Conservation (phyloP, 2,888 invertebrate genomes). For the Leucophenga montana region DNA sequence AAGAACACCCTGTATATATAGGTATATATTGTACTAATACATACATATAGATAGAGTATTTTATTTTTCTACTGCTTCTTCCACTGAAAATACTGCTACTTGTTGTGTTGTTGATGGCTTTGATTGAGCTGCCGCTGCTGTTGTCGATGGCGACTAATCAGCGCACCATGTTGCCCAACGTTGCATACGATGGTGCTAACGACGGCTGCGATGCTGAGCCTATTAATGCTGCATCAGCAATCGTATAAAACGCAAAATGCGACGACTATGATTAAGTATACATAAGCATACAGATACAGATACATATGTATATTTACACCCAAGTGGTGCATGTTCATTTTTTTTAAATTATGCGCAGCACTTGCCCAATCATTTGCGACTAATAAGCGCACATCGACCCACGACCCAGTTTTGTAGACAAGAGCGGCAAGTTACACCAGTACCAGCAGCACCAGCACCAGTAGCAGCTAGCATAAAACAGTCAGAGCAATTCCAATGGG, state of each 20-base stretch:
- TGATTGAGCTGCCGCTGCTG: neutral
- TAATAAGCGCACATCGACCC: neutral
- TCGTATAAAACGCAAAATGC: conserved; percentile 10
- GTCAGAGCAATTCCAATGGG: neutral
- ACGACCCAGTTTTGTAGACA: neutral
- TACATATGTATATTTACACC: neutral
- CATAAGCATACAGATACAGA: neutral
- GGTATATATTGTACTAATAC: no score
- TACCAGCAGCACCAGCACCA: neutral
- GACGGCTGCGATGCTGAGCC: neutral
- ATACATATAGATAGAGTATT: no score
- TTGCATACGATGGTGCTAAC: no score
- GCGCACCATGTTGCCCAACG: no score
- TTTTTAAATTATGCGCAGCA: neutral
- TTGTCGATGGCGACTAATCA: no score
- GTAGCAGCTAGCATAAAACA: no score
- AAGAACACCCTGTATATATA: no score
- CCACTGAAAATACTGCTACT: no score
- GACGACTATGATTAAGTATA: neutral
- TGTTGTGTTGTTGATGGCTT: neutral
- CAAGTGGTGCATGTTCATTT: neutral
- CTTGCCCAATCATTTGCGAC: neutral
- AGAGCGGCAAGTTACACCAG: no score
- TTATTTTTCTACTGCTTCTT: no score
- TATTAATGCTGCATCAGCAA: conserved; percentile 14